Evolutionary conservation across 1,140 invertebrate genomes (phyloP).

Genomic region (Orius insidiosus): DNA sequence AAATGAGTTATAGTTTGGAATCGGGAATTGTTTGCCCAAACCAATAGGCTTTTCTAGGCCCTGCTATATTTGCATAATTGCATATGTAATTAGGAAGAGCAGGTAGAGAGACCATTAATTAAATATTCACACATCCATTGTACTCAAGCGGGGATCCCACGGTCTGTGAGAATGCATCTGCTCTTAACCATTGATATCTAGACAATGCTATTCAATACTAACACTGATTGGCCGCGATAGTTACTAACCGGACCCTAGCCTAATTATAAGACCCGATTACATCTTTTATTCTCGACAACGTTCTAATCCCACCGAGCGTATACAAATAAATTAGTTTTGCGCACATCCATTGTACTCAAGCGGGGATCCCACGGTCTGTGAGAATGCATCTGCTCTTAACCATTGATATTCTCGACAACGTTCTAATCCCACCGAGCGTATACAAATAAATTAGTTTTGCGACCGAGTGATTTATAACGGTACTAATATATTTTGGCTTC

Average conservation of each 20-base stretch:
- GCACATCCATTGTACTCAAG: constrained; percentile 10
- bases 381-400: constrained; percentile 9
- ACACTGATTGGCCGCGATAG: constrained; percentile 6
- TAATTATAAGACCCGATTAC: constrained; percentile 10
- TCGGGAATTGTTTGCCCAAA: constrained; percentile 8
- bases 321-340: too few relatives aligned
- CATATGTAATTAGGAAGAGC: constrained; percentile 9
- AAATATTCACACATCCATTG: constrained; percentile 12
- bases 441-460: too few relatives aligned
- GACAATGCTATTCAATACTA: constrained; percentile 9
- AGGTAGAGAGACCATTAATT: constrained; percentile 7
- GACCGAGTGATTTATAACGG: too few relatives aligned
- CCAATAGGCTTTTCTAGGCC: constrained; percentile 9
- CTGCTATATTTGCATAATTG: constrained; percentile 9
- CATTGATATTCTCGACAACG: constrained; percentile 2
- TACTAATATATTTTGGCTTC: too few relatives aligned
- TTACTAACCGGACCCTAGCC: background rate
- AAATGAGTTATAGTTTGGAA: too few relatives aligned
- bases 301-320: too few relatives aligned
- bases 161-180: constrained; percentile 11
- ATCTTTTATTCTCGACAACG: constrained; percentile 1
- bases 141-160: constrained; percentile 5
- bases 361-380: constrained; percentile 8
- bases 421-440: too few relatives aligned
- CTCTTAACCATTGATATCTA: constrained; percentile 6